These are phyloP conservation scores for Drosophila testacea DNA, from an alignment of 2,888 invertebrate genomes.

Conservation along the genomic window DNA sequence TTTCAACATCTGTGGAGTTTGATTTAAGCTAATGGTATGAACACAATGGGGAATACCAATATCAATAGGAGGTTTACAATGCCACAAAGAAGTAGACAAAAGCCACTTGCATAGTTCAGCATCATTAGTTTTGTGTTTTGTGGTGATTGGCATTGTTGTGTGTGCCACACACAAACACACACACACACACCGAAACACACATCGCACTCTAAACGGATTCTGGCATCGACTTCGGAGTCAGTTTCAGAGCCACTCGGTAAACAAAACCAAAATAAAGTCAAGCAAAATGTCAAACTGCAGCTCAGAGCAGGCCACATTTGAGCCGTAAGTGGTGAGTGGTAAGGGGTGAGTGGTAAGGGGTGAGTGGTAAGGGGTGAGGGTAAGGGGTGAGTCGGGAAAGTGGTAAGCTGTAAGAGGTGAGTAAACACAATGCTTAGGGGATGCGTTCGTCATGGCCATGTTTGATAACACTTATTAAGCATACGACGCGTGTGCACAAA, in stretches of 20 bases:
- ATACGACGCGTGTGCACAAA: constrained; percentile 49
- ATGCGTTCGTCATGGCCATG: constrained; percentile 40
- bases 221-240: constrained; percentile 33
- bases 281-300: constrained; percentile 45
- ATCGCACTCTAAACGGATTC: constrained; percentile 20
- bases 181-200: background rate
- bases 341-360: background rate
- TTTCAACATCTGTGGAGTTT: constrained; percentile 14
- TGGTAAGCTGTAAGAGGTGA: constrained; percentile 1
- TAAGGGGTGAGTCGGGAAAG: too few relatives aligned
- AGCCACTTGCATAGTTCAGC: constrained; percentile 67
- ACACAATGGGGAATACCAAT: constrained; percentile 35
- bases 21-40: constrained; percentile 27
- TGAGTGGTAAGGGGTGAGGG: constrained; percentile 30
- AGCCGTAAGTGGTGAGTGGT: background rate
- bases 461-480: constrained; percentile 42
- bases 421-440: constrained; percentile 59
- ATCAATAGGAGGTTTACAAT: constrained; percentile 10
- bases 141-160: constrained; percentile 68
- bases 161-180: background rate
- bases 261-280: constrained; percentile 41
- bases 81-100: constrained; percentile 39
- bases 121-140: constrained; percentile 71
- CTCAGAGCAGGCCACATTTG: constrained; percentile 22
- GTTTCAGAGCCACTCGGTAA: constrained; percentile 34